These are phyloP conservation scores for Ormyrus thymus DNA, from an alignment of 2,888 invertebrate genomes.

Conservation along the genomic window DNA sequence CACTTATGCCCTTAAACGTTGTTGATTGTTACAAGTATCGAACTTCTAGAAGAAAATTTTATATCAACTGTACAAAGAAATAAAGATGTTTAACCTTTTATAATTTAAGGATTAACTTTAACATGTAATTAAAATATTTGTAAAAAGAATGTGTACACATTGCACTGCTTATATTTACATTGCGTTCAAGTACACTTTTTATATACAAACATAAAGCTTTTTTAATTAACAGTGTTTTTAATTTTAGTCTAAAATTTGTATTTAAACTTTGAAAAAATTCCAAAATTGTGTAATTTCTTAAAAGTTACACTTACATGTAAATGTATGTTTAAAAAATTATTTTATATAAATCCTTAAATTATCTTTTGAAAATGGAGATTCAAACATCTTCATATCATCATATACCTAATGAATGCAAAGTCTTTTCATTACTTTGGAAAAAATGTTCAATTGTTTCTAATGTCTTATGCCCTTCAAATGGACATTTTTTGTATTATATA, in stretches of 20 bases:
- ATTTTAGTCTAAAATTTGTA: slow-evolving; percentile 1
- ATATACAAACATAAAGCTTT: slow-evolving; percentile 38
- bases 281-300: slow-evolving; percentile 11
- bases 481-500: slow-evolving; percentile 21
- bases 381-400: slow-evolving; percentile 41
- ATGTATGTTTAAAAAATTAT: slow-evolving; percentile 8
- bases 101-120: slow-evolving; percentile 44
- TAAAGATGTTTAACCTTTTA: slow-evolving; percentile 45
- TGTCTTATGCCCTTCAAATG: slow-evolving; percentile 22
- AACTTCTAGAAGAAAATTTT: slow-evolving; percentile 51
- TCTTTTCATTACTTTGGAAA: slow-evolving; percentile 50
- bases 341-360: slow-evolving; percentile 48
- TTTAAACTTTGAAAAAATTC: neutral
- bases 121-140: slow-evolving; percentile 10
- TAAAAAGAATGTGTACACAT: neutral
- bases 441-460: slow-evolving; percentile 39
- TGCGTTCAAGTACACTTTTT: slow-evolving; percentile 23
- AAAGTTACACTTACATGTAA: neutral
- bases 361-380: slow-evolving; percentile 43
- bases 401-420: slow-evolving; percentile 39
- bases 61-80: slow-evolving; percentile 54
- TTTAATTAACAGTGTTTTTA: slow-evolving; percentile 5
- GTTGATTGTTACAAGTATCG: slow-evolving; percentile 52
- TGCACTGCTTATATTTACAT: neutral
- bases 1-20: slow-evolving; percentile 50